These are phyloP conservation scores for Trissolcus japonicus DNA, from an alignment of 2,888 invertebrate species.

Conservation along the genomic window DNA sequence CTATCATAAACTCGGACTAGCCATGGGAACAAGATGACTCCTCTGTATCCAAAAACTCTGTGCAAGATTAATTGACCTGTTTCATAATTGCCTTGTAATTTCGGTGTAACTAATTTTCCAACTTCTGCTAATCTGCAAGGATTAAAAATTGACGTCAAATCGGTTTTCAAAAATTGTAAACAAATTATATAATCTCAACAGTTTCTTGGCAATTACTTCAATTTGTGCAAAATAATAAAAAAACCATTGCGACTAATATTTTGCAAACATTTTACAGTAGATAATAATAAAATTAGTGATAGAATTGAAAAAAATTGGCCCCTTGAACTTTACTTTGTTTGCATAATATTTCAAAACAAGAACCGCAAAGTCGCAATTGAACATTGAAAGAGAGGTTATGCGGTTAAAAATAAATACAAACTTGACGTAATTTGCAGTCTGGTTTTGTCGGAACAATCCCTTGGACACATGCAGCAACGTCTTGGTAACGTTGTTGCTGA, in stretches of 20 bases:
- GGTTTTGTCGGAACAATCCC: conserved; percentile 61
- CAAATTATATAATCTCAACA: too few species aligned
- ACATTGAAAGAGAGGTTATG: conserved; percentile 56
- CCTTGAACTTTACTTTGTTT: not conserved
- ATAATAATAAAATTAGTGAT: too few species aligned
- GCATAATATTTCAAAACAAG: not conserved
- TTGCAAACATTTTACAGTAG: too few species aligned
- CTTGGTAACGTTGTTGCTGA: conserved; percentile 59
- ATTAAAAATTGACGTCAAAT: too few species aligned
- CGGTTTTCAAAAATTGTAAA: too few species aligned
- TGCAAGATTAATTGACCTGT: conserved; percentile 98
- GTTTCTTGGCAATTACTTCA: too few species aligned
- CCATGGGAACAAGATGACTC: conserved; percentile 98
- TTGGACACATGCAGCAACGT: conserved; percentile 65
- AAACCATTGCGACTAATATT: too few species aligned
- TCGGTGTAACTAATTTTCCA: conserved; percentile 91
- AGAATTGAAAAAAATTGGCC: too few species aligned
- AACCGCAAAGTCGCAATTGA: not conserved
- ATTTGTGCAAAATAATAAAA: too few species aligned
- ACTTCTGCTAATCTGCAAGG: conserved; percentile 91
- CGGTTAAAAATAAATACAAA: conserved; percentile 59
- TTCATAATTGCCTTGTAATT: conserved; percentile 92
- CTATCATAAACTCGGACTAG: conserved; percentile 95
- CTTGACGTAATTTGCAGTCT: conserved; percentile 70
- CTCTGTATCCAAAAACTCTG: conserved; percentile 97